Base-by-base conservation (phyloP, 2,797 vertebrate genomes). In the Protosalanx chinensis region DNA sequence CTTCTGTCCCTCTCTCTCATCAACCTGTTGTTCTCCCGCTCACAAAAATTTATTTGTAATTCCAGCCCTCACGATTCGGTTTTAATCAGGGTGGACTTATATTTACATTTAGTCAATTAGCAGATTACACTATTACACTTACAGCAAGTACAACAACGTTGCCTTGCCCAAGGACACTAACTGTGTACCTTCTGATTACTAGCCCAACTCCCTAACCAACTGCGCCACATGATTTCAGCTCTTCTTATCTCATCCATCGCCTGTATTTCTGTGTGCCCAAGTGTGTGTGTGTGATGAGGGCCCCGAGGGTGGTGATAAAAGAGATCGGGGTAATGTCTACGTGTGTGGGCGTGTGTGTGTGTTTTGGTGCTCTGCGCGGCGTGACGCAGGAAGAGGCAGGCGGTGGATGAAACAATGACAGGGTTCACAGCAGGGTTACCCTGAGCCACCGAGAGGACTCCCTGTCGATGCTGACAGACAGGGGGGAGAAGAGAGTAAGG, bases 361-460 rank as follows among this genome's bases (percentile, higher is more conserved):
- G 64, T 16, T 27, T 29, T 65, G 49, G 61, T 33, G 72, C 60
- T 68, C 53, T 71, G 64, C 66, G 74, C n/a, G 18, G 6, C 57
- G 60, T 12, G 3, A 61, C 0, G 71, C 82, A 72, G 78, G 70
- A 73, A 74, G 74, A 57, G 75, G 68, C 68, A 59, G 76, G 46
- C 29, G 7, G 60, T 68, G 72, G 79, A 68, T 6, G 72, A 74
- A 76, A 73, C 7, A 18, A 30, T 20, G 51, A 41, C 67, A 35
- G 71, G 72, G 84, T 85, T 89, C 79, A 89, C 83, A 88, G 83
- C 30, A 35, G 73, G 49, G 23, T 72, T 12, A 4, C 60, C 75
- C 61, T 20, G 75, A 70, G 78, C 80, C 80, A 71, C 18, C 1
- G 56, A 61, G 56, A 27, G 70, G 35, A 58, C 64, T 0, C 35